Percentiles rank a stretch among this genome's conserved stretches.
Evolutionary conservation across 2,888 invertebrate genomes (phyloP).

Genomic region (Heliconius erato): DNA sequence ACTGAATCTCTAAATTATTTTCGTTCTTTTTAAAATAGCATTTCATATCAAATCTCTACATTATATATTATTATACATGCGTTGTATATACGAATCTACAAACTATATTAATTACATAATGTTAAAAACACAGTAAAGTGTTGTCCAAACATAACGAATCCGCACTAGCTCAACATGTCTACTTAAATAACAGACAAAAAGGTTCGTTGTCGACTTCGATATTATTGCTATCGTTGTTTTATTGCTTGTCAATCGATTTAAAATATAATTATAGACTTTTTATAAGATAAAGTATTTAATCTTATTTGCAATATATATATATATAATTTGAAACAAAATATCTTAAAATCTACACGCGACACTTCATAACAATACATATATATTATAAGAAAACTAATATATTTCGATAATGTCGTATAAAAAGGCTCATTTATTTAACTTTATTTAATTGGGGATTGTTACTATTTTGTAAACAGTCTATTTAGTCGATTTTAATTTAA

Average conservation of each 20-base stretch:
- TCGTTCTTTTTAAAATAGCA: constrained; percentile 8
- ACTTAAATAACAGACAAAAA: constrained; percentile 61
- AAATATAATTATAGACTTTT: constrained; percentile 52
- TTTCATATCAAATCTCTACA: constrained; percentile 18
- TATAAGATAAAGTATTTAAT: constrained; percentile 18
- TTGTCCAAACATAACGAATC: constrained; percentile 28
- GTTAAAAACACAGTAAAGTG: neutral
- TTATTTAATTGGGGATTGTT: neutral
- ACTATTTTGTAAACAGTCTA: neutral
- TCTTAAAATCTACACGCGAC: constrained; percentile 24
- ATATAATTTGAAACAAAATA: constrained; percentile 35
- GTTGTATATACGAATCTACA: constrained; percentile 20
- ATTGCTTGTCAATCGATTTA: constrained; percentile 61
- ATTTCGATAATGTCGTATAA: neutral
- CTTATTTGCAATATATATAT: constrained; percentile 23
- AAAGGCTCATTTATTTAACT: neutral
- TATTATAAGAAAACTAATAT: constrained; percentile 35
- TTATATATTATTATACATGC: constrained; percentile 4
- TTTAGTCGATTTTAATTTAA: neutral
- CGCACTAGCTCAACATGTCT: constrained; percentile 32
- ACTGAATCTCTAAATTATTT: neutral
- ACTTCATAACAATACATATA: constrained; percentile 25
- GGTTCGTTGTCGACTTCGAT: constrained; percentile 75
- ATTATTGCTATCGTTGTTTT: constrained; percentile 70
- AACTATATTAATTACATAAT: constrained; percentile 25